phyloP scores from a whole-genome alignment of 2,797 vertebrate genomes.

The Leptatherina wallacei region DNA sequence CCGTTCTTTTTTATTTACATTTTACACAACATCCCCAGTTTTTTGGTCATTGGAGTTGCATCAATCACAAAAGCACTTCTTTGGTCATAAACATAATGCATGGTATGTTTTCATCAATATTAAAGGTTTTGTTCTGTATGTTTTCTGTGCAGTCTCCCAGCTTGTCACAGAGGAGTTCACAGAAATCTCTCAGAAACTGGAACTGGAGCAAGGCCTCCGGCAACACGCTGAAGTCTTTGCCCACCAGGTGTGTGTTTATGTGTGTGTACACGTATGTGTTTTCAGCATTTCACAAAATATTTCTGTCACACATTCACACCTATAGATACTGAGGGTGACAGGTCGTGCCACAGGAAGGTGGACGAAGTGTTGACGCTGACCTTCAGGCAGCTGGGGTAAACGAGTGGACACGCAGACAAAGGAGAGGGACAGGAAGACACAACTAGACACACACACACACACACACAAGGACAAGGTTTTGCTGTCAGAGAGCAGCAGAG shows the following conservation, averaged over 20 bases:
- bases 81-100: background rate
- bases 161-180: conserved; percentile 83
- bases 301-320: conserved; percentile 71
- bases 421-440: background rate
- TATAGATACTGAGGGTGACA: conserved; percentile 62
- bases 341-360: conserved; percentile 61
- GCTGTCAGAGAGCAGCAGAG: conserved; percentile 54
- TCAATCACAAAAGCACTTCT: background rate
- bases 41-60: background rate
- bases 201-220: conserved; percentile 85
- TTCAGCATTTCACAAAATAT: conserved; percentile 40
- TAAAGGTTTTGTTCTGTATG: conserved; percentile 14
- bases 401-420: conserved; percentile 32
- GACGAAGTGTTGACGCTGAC: conserved; percentile 55
- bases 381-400: conserved; percentile 48
- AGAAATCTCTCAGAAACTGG: conserved; percentile 82
- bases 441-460: conserved; percentile 2
- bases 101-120: background rate
- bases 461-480: background rate
- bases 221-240: conserved; percentile 84
- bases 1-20: background rate
- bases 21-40: background rate
- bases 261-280: conserved; percentile 29
- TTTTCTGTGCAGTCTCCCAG: conserved; percentile 77
- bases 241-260: conserved; percentile 78